These are phyloP conservation scores for Meda fulgida DNA, from an alignment of 2,797 vertebrate genomes.

Conservation along the genomic window DNA sequence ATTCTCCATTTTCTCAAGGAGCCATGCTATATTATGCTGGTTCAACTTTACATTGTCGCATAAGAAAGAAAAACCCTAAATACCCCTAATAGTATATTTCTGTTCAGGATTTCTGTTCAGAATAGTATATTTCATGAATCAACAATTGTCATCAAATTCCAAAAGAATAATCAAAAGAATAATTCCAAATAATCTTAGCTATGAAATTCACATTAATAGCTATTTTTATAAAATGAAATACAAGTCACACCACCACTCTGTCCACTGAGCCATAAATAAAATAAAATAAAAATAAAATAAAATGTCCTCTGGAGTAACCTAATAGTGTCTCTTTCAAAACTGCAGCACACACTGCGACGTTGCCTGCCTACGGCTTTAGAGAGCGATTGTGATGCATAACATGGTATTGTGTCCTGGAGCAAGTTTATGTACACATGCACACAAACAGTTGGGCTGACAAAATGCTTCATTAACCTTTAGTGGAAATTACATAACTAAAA, in stretches of 20 bases:
- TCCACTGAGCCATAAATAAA: background rate
- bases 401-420: background rate
- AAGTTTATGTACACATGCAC: conserved; percentile 9
- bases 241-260: background rate
- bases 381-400: background rate
- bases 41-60: background rate
- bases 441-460: background rate
- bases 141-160: background rate
- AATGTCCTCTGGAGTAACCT: background rate
- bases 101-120: too few relatives aligned
- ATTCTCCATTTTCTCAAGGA: background rate
- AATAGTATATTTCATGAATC: background rate
- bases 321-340: background rate
- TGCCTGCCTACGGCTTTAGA: background rate
- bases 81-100: background rate
- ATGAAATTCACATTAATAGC: background rate
- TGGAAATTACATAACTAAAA: background rate
- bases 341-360: background rate
- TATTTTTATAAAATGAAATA: background rate
- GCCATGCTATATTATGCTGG: background rate
- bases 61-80: background rate
- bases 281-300: background rate
- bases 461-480: conserved; percentile 1
- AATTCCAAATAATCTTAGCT: background rate
- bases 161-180: too few relatives aligned